These are phyloP conservation scores for Stegophylla sp. DNA, from an alignment of 2,888 invertebrate genomes.

Conservation along the genomic window DNA sequence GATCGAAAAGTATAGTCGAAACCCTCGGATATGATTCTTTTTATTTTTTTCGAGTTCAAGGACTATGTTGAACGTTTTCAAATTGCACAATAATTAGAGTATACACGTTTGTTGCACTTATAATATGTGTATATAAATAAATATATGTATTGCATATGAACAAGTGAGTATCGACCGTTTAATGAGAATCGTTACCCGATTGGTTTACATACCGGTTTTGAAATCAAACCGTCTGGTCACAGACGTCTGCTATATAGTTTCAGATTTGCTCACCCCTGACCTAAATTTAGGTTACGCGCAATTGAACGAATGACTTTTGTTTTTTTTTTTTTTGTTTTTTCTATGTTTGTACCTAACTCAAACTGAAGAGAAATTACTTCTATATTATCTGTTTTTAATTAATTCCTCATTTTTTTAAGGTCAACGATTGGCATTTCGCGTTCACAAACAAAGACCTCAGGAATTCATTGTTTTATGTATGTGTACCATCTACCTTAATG, in stretches of 20 bases:
- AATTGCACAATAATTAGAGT: conserved; percentile 39
- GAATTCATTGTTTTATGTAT: conserved; percentile 10
- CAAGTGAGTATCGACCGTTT: conserved; percentile 42
- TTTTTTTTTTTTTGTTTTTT: conserved; percentile 24
- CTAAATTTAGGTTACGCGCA: conserved; percentile 44
- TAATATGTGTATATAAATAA: neutral
- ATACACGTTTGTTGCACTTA: neutral
- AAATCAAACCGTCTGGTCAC: conserved; percentile 38
- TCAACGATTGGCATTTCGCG: conserved; percentile 23
- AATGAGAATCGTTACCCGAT: conserved; percentile 36
- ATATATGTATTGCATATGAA: neutral
- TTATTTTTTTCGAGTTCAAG: conserved; percentile 35
- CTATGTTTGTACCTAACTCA: neutral
- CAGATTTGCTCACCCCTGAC: conserved; percentile 42
- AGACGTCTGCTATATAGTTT: conserved; percentile 28
- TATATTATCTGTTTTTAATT: conserved; percentile 13
- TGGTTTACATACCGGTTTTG: conserved; percentile 48
- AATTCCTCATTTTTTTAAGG: conserved; percentile 36
- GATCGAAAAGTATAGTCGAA: neutral
- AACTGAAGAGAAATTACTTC: conserved; percentile 18
- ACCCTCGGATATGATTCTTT: neutral
- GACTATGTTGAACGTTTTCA: conserved; percentile 5
- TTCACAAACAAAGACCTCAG: conserved; percentile 12
- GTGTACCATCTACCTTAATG: too few species aligned
- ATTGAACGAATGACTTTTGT: conserved; percentile 49